phyloP scores from a whole-genome alignment of 1,140 invertebrate genomes.

The Drosophila santomea region DNA sequence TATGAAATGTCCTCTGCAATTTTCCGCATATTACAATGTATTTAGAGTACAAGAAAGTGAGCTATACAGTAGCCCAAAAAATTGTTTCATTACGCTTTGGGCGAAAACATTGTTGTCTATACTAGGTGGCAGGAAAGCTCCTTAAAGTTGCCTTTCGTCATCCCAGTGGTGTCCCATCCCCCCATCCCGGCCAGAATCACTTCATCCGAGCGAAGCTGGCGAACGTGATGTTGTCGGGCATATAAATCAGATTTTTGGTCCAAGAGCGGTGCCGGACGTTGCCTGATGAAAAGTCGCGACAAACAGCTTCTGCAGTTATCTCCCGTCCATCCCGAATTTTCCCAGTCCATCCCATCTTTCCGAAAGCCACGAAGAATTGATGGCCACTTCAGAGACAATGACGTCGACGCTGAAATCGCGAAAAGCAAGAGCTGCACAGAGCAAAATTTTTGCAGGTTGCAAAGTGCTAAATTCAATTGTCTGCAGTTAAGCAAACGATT shows the following conservation, averaged over 20 bases:
- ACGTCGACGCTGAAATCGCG: conserved; percentile 29
- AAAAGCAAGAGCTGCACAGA: conserved; percentile 4
- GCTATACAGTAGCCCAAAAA: conserved; percentile 30
- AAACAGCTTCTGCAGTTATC: conserved; percentile 66
- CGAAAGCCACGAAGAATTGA: conserved; percentile 73
- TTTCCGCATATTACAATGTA: neutral
- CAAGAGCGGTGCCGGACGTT: conserved; percentile 47
- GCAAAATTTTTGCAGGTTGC: neutral
- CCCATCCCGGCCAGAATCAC: conserved; percentile 33
- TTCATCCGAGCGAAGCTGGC: conserved; percentile 34
- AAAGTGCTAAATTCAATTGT: too few species aligned
- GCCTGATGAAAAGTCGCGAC: conserved; percentile 74
- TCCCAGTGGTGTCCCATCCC: conserved; percentile 7
- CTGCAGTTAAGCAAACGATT: too few species aligned
- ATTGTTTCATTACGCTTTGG: conserved; percentile 72
- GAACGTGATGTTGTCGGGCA: conserved; percentile 73
- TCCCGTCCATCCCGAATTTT: conserved; percentile 1
- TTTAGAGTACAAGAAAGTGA: neutral
- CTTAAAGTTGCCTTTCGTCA: conserved; percentile 14
- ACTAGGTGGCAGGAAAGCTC: conserved; percentile 24
- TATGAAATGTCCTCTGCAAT: neutral
- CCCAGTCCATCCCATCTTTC: conserved; percentile 12
- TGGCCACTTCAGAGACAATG: conserved; percentile 80
- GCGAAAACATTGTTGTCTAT: conserved; percentile 53
- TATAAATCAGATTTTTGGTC: conserved; percentile 78